These are phyloP conservation scores for Chiloscyllium punctatum DNA, from an alignment of 2,797 vertebrate genomes.

Conservation along the genomic window DNA sequence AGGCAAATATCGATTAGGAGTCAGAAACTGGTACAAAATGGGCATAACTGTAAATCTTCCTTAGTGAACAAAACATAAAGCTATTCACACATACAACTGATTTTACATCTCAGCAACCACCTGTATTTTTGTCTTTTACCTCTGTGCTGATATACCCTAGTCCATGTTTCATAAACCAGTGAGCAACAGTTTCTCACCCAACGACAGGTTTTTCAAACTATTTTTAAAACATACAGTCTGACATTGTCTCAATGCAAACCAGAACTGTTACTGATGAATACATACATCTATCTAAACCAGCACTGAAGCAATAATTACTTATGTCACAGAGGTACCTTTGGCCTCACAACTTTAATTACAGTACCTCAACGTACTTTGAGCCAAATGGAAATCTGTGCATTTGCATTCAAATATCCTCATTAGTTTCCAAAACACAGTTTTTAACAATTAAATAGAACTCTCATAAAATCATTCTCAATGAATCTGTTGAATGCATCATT, in stretches of 20 bases:
- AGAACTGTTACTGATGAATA: neutral
- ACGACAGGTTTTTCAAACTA: neutral
- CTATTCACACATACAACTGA: neutral
- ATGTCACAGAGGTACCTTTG: neutral
- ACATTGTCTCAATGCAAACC: neutral
- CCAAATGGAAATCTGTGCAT: neutral
- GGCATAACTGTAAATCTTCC: neutral
- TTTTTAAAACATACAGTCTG: neutral
- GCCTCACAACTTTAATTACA: neutral
- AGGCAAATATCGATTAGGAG: neutral
- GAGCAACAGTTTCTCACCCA: neutral
- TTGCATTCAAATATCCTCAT: conserved; percentile 17
- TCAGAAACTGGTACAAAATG: neutral
- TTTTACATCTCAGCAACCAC: no score
- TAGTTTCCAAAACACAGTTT: conserved; percentile 16
- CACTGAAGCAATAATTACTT: neutral
- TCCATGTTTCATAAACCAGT: neutral
- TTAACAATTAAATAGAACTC: neutral
- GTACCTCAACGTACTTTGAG: neutral
- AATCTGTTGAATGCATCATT: neutral
- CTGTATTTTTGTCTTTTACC: no score
- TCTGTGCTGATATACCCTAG: no score
- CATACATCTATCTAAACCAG: neutral
- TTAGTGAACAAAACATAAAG: neutral
- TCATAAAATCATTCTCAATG: conserved; percentile 26